Conservation (phyloP, 2,113 vertebrate species). For the Eolophus roseicapilla region DNA sequence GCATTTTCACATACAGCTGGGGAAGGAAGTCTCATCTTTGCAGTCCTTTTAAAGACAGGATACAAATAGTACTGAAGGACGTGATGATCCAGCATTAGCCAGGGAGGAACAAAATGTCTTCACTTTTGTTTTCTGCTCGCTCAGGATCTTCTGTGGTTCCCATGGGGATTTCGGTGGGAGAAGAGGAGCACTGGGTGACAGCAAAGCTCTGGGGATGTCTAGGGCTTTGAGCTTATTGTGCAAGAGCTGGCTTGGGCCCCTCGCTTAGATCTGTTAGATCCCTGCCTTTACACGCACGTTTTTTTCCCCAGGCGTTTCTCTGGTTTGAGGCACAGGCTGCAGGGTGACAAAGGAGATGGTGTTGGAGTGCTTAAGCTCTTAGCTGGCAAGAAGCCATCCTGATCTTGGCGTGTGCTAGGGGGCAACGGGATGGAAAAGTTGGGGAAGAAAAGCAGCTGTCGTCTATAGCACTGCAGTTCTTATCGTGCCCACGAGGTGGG, state of each 20-base stretch:
- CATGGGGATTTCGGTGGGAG: neutral
- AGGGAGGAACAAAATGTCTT: constrained; percentile 10
- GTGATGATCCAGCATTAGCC: neutral
- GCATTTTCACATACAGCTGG: neutral
- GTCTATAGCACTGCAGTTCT: constrained; percentile 30
- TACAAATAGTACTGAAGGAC: neutral
- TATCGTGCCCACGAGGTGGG: constrained; percentile 40
- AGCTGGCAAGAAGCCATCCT: constrained; percentile 53
- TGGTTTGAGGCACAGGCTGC: constrained; percentile 37
- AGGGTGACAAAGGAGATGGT: constrained; percentile 48
- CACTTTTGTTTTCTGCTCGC: neutral
- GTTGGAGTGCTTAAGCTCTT: constrained; percentile 32
- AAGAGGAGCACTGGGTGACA: neutral
- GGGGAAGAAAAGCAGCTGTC: constrained; percentile 22
- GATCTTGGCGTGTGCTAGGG: neutral
- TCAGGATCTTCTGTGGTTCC: neutral
- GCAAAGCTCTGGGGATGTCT: neutral
- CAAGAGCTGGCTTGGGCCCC: neutral
- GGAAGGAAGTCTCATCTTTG: neutral
- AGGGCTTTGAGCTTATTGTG: neutral
- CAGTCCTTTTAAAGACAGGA: neutral
- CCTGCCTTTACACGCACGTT: neutral
- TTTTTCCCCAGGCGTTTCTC: constrained; percentile 16
- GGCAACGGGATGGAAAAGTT: neutral
- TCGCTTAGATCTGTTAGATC: neutral